phyloP scores from a whole-genome alignment of 2,888 invertebrate species.

The Lasius platythorax region DNA sequence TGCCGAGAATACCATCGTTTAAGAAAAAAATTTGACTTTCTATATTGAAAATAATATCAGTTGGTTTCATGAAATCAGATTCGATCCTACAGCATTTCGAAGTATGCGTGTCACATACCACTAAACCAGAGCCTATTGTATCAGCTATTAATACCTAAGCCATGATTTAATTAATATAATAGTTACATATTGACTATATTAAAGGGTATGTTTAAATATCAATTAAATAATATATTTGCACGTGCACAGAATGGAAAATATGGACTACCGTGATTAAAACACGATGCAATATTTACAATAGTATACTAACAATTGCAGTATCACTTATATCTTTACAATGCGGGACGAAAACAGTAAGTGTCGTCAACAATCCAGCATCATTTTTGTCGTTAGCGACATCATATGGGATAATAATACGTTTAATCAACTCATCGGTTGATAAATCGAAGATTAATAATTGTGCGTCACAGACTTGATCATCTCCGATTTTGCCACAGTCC shows the following conservation, averaged over 20 bases:
- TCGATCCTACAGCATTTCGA: constrained; percentile 12
- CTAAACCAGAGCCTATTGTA: neutral
- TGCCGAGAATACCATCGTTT: neutral
- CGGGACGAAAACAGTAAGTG: constrained; percentile 71
- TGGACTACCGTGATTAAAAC: neutral
- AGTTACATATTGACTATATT: neutral
- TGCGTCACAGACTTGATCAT: constrained; percentile 87
- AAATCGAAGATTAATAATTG: constrained; percentile 92
- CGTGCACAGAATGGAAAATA: neutral
- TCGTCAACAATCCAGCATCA: constrained; percentile 71
- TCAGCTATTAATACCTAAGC: constrained; percentile 22
- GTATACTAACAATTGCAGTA: constrained; percentile 11
- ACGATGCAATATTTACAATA: neutral
- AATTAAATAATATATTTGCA: neutral
- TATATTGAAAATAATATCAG: neutral
- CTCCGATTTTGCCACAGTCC: constrained; percentile 89
- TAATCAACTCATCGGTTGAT: constrained; percentile 83
- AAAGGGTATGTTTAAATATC: neutral
- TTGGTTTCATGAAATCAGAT: constrained; percentile 20
- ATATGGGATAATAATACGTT: constrained; percentile 67
- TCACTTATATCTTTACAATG: neutral
- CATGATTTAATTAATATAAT: neutral
- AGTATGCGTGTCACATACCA: neutral
- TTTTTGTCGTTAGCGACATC: constrained; percentile 62
- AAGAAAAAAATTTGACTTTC: neutral